Evolutionary conservation across 2,797 vertebrate genomes (phyloP), one percentile per base, ranked within the genome.

Genomic region (Pseudochromis fuscus): DNA sequence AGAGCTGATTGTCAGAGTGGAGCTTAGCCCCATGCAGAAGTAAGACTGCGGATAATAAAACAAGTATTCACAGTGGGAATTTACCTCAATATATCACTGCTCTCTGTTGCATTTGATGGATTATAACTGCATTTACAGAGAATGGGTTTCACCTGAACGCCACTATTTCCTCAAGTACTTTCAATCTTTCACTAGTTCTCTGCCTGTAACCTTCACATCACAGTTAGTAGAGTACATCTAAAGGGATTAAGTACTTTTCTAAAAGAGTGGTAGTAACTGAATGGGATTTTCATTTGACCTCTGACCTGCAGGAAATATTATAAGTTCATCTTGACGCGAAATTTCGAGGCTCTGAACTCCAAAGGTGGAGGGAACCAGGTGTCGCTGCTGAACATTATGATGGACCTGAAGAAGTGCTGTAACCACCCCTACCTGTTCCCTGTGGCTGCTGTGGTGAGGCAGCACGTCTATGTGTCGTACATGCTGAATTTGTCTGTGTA

Each of bases 11-110:
- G 98, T 99, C 49, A 89, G 97, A 0, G 98, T 99, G 92, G 98
- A 99, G 88, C 95, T 99, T 59, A 99, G 98, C 85, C 97, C 97
- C 82, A 99, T 99, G 97, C 98, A 99, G 90, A 99, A 99, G 98
- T 99, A 88, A 91, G 96, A 51, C 16, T 28, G 6, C 1, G 21
- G 4, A 35, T 2, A n/a, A 53, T 3, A n/a, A 12, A n/a, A 12
- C 12, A 10, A 2, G 7, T 7, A 8, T 19, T 18, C 25, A 0
- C 3, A 38, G 5, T 1, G 6, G 9, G 13, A 21, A 7, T 13
- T 37, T n/a, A 10, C 27, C 21, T 13, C 19, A 21, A 4, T 8
- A 21, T 44, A 11, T 21, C 19, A 19, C 19, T 21, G 19, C 42
- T 44, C 16, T n/a, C 18, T 42, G 4, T 42, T 45, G 4, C 18